Evolutionary conservation across 2,888 invertebrate genomes (phyloP).

Genomic region (Melikaiella ostensackeni): DNA sequence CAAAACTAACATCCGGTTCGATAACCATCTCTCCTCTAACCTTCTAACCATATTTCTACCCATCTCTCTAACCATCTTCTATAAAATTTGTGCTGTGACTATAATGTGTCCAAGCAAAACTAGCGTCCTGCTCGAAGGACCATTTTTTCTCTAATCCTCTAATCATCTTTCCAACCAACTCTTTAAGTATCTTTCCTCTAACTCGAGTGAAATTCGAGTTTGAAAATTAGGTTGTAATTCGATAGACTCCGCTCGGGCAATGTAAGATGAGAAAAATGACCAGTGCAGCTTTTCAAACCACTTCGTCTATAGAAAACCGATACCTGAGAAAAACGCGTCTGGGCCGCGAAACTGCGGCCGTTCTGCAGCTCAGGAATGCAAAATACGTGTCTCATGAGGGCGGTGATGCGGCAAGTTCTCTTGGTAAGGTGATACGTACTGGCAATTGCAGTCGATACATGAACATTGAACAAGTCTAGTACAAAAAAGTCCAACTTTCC

Average conservation of each 20-base stretch:
- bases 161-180: background rate
- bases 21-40: too few relatives aligned
- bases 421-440: conserved; percentile 32
- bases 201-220: background rate
- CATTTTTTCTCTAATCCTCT: too few relatives aligned
- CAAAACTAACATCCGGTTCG: too few relatives aligned
- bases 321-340: conserved; percentile 54
- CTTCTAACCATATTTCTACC: too few relatives aligned
- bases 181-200: background rate
- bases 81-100: too few relatives aligned
- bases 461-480: background rate
- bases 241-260: background rate
- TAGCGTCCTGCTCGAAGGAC: too few relatives aligned
- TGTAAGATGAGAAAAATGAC: conserved; percentile 29
- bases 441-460: conserved; percentile 37
- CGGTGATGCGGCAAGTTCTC: conserved; percentile 36
- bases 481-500: background rate
- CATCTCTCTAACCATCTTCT: too few relatives aligned
- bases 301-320: conserved; percentile 55
- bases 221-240: background rate
- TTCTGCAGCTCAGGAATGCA: conserved; percentile 43
- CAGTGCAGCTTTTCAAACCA: conserved; percentile 20
- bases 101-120: too few relatives aligned
- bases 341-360: conserved; percentile 29
- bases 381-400: conserved; percentile 45